Base-by-base conservation (phyloP, 2,797 vertebrate genomes). In the Echiichthys vipera region DNA sequence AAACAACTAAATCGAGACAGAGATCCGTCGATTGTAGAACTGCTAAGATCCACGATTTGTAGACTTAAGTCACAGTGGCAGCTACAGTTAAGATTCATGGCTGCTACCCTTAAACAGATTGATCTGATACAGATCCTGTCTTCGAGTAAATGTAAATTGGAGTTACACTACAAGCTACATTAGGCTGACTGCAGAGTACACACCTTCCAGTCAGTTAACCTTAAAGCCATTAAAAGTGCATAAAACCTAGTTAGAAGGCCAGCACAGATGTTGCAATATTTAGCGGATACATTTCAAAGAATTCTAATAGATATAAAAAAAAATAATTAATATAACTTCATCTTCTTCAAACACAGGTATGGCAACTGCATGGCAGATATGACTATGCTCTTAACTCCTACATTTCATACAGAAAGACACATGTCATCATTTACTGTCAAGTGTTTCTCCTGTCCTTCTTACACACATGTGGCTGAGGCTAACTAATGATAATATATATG, bases 1-100 rank as follows among this genome's bases (percentile, higher is more conserved):
- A 56, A 72, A 37, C 20, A 70, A 70, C 46, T 74, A 63, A 79
- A 85, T 73, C 13, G 20, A 84, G 70, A 53, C 43, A 4, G 24
- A 56, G 66, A 61, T 61, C 9, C 57, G 64, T 83, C 57, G 5
- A 78, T 76, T 49, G 46, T 5, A 15, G 34, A 22, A 58, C 37
- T 13, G 65, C 56, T 57, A 69, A 72, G 49, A 75, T 46, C 37
- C 40, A 42, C 49, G 65, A 70, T 77, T 58, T n/a, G 61, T 30
- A 11, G 65, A 64, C 65, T 71, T 46, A 17, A 53, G 57, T 50
- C 27, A 69, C 69, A 66, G 37, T 40, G 51, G 40, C 56, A 61
- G 36, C 55, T 39, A 53, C 22, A 42, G 34, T 37, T 24, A 30
- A 5, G 63, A 77, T 66, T 77, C 14, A 37, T 39, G 11, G 27